phyloP scores from a whole-genome alignment of 2,888 invertebrate species.

The Prionchulus punctatus region DNA sequence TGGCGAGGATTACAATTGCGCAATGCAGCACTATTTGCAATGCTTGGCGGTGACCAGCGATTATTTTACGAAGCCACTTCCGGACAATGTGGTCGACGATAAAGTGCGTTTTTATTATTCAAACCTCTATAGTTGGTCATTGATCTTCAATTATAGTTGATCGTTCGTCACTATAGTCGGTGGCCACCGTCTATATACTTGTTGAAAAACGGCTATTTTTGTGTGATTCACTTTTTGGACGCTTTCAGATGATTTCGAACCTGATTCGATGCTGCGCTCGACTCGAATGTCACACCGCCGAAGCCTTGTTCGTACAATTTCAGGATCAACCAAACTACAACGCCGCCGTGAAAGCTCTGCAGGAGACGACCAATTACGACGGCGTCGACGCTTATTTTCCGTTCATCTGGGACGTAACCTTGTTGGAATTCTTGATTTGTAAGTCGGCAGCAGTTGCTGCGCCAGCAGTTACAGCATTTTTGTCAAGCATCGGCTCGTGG shows the following conservation, averaged over 20 bases:
- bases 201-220: too few species aligned
- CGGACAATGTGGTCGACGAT: conserved; percentile 6
- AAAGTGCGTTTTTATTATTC: not conserved
- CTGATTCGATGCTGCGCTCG: conserved; percentile 1
- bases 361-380: not conserved
- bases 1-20: not conserved
- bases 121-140: too few species aligned
- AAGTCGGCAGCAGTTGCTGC: too few species aligned
- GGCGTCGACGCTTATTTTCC: not conserved
- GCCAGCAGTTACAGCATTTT: too few species aligned
- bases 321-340: not conserved
- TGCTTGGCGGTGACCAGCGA: not conserved
- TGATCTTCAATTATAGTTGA: too few species aligned
- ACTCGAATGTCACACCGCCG: not conserved
- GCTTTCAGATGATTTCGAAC: not conserved
- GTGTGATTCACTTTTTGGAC: too few species aligned
- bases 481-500: too few species aligned
- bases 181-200: too few species aligned
- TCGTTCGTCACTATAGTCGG: too few species aligned
- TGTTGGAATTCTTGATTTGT: not conserved
- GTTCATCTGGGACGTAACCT: not conserved
- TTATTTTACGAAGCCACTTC: not conserved
- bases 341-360: not conserved
- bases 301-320: conserved; percentile 1
- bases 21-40: conserved; percentile 1